Evolutionary conservation across 2,113 vertebrate species (phyloP).

Genomic region (Calidris pygmaea): DNA sequence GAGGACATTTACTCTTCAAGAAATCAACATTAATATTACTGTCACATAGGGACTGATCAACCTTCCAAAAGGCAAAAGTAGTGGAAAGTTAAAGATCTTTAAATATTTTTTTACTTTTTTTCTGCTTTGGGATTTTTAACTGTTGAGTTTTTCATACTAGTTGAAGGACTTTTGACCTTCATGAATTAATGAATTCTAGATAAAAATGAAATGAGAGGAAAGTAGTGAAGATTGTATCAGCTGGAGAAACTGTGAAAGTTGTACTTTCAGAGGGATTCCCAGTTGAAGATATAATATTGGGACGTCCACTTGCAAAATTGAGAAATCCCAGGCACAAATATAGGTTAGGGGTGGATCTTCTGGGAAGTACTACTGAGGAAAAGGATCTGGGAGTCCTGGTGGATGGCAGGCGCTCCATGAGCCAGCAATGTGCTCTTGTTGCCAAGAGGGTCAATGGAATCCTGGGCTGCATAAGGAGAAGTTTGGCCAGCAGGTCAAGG

Average conservation of each 20-base stretch:
- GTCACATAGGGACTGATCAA: neutral
- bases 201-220: neutral
- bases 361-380: too few relatives aligned
- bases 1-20: neutral
- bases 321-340: too few relatives aligned
- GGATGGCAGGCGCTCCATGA: too few relatives aligned
- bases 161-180: conserved; percentile 40
- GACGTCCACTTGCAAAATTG: neutral
- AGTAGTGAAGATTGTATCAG: neutral
- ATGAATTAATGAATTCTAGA: conserved; percentile 2
- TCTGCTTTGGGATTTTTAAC: conserved; percentile 17
- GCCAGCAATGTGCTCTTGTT: too few relatives aligned
- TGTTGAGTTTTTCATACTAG: neutral
- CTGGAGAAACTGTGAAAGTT: neutral
- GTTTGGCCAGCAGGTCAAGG: too few relatives aligned
- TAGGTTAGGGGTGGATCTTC: too few relatives aligned
- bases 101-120: neutral
- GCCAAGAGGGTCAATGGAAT: too few relatives aligned
- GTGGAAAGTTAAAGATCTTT: conserved; percentile 1
- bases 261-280: neutral
- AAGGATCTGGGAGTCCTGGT: too few relatives aligned
- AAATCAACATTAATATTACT: conserved; percentile 25
- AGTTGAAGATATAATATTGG: neutral
- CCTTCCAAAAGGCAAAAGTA: neutral
- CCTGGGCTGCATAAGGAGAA: too few relatives aligned